Evolutionary conservation across 1,140 invertebrate genomes (phyloP), one percentile per base, ranked within the genome.

Genomic region (Drosophila fuyamai): DNA sequence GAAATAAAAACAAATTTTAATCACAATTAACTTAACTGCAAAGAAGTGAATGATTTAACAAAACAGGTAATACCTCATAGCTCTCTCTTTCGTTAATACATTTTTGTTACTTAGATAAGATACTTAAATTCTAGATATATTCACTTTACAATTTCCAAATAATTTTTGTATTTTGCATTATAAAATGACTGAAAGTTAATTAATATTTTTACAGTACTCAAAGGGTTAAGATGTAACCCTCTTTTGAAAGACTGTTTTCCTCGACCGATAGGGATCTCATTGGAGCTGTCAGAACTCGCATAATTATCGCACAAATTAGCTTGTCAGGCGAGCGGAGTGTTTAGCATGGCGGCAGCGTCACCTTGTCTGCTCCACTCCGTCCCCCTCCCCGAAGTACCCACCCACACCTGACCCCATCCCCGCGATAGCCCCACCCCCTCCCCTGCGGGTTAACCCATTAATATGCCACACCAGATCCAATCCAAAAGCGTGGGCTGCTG

Each of bases 401-500:
- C 27, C 38, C 36, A 16, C n/a, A 54, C 36, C 13, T 40, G 12
- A 14, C n/a, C 35, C 32, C n/a, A 41, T n/a, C 29, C 13, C 23
- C 23, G 4, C 23, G 23, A 2, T 41, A 57, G 8, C 29, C 54
- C 48, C 18, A 8, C 44, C 12, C 4, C 27, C 12, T 8, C 8
- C 23, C n/a, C 29, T 8, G 1, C 3, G 4, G 4, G 27, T 43
- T n/a, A 55, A 40, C 58, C 57, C 79, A 91, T 91, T 91, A 82
- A 85, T 91, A 91, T 91, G 90, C 89, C 84, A 76, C 81, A 66
- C 84, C 89, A 85, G 81, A 35, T 79, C 51, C 73, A 67, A 51
- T 51, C 48, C 48, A 51, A 51, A 79, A 75, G 83, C 83, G 84
- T 89, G 80, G 84, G 84, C 89, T 65, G 86, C 72, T 89, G 89